Conservation (phyloP, 2,888 invertebrate species). For the Amblyjoppa proteus region DNA sequence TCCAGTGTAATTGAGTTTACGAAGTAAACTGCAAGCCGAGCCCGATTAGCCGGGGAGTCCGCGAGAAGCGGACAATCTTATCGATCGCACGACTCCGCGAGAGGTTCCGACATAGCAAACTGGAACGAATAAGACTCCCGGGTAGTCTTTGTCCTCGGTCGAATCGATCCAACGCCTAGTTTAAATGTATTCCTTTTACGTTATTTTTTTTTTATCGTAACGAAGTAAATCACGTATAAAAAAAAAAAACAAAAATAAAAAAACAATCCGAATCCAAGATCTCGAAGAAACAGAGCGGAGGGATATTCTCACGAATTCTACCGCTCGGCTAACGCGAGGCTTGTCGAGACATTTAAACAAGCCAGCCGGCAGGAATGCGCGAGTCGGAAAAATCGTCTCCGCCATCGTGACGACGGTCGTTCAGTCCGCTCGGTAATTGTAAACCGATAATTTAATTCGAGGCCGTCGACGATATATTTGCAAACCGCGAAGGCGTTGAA, state of each 20-base stretch:
- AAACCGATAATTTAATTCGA: slow-evolving; percentile 3
- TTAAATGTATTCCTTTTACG: not conserved
- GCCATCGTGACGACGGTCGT: slow-evolving; percentile 53
- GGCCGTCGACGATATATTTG: slow-evolving; percentile 10
- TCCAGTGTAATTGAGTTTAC: slow-evolving; percentile 58
- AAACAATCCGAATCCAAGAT: slow-evolving; percentile 2
- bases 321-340: slow-evolving; percentile 47
- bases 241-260: not conserved
- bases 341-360: slow-evolving; percentile 49
- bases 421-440: slow-evolving; percentile 43
- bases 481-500: not conserved
- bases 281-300: not conserved
- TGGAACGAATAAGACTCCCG: slow-evolving; percentile 42
- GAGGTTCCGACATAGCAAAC: slow-evolving; percentile 24
- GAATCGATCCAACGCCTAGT: slow-evolving; percentile 22
- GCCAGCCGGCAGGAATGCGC: slow-evolving; percentile 57
- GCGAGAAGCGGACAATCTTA: slow-evolving; percentile 56
- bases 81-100: slow-evolving; percentile 54
- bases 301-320: slow-evolving; percentile 57
- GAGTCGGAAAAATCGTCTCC: slow-evolving; percentile 49
- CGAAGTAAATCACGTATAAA: not conserved
- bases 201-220: slow-evolving; percentile 6
- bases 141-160: slow-evolving; percentile 39
- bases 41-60: slow-evolving; percentile 54
- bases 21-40: slow-evolving; percentile 33